A percentile compares a stretch with the other conserved stretches of the same genome.
These are phyloP conservation scores for Linyphia triangularis DNA, from an alignment of 2,888 invertebrate species.

Conservation along the genomic window DNA sequence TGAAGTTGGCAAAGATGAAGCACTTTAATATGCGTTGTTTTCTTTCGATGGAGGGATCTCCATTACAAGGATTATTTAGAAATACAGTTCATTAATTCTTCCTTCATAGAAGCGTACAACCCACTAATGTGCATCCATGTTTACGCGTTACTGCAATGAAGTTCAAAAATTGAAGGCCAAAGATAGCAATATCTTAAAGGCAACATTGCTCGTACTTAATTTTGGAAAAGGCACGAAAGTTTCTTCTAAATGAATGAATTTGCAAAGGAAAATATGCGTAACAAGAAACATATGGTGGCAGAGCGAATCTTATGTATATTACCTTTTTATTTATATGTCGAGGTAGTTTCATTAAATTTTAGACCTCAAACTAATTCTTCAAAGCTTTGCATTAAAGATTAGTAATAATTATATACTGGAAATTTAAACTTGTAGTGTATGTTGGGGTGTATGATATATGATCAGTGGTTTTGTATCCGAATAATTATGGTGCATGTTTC, in stretches of 20 bases:
- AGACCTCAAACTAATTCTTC: not conserved
- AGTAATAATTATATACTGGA: not conserved
- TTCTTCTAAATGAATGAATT: slow-evolving; percentile 14
- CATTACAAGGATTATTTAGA: not conserved
- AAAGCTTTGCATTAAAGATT: not conserved
- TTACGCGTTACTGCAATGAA: not conserved
- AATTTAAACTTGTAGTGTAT: too few relatives aligned
- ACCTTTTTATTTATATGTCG: not conserved
- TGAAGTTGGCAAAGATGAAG: not conserved
- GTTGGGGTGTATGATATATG: not conserved
- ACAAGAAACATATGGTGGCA: not conserved
- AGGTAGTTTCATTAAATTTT: not conserved
- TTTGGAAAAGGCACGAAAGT: not conserved
- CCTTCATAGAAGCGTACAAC: not conserved
- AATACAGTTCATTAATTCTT: not conserved
- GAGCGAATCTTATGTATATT: not conserved
- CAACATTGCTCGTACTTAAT: not conserved
- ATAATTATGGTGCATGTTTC: not conserved
- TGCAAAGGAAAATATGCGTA: not conserved
- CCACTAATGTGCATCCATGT: not conserved
- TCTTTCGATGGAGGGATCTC: not conserved
- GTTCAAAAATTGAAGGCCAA: not conserved
- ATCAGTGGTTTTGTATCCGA: not conserved
- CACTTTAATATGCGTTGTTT: not conserved
- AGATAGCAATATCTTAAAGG: not conserved